Conservation (phyloP, 2,888 invertebrate genomes). For the Lathronympha strigana region DNA sequence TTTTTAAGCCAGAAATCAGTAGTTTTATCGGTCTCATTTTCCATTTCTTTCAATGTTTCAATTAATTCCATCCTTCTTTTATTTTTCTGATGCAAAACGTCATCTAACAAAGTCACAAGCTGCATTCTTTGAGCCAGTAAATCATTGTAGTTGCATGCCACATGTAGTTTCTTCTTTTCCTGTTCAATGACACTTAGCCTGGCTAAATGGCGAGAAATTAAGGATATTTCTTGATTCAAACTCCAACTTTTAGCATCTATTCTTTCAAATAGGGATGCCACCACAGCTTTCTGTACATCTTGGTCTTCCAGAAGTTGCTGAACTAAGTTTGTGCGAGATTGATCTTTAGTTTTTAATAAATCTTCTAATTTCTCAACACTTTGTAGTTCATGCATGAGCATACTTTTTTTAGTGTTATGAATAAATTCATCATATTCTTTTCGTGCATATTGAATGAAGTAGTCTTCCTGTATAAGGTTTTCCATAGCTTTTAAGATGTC, state of each 20-base stretch:
- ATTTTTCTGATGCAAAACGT: constrained; percentile 87
- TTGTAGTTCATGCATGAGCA: constrained; percentile 83
- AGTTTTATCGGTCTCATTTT: constrained; percentile 79
- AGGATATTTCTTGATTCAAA: constrained; percentile 88
- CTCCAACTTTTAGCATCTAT: constrained; percentile 91
- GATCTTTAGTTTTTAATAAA: constrained; percentile 86
- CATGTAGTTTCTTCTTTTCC: constrained; percentile 87
- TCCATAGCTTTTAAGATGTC: constrained; percentile 90
- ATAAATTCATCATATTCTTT: constrained; percentile 86
- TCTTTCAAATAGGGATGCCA: constrained; percentile 88
- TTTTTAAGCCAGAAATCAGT: constrained; percentile 90
- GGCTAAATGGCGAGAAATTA: constrained; percentile 89
- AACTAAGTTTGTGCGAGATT: constrained; percentile 84
- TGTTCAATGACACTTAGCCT: constrained; percentile 89
- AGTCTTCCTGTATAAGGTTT: constrained; percentile 87
- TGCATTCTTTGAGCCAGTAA: constrained; percentile 87
- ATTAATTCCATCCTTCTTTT: constrained; percentile 86
- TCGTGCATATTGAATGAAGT: constrained; percentile 83
- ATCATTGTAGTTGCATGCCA: constrained; percentile 88
- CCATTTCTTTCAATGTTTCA: constrained; percentile 89
- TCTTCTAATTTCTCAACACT: constrained; percentile 84
- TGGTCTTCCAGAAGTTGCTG: constrained; percentile 87
- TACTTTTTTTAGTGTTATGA: constrained; percentile 86
- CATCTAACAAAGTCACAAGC: constrained; percentile 87
- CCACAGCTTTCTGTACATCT: constrained; percentile 89